Conservation (phyloP, 1,140 invertebrate genomes). For the Zaprionus nigranus region DNA sequence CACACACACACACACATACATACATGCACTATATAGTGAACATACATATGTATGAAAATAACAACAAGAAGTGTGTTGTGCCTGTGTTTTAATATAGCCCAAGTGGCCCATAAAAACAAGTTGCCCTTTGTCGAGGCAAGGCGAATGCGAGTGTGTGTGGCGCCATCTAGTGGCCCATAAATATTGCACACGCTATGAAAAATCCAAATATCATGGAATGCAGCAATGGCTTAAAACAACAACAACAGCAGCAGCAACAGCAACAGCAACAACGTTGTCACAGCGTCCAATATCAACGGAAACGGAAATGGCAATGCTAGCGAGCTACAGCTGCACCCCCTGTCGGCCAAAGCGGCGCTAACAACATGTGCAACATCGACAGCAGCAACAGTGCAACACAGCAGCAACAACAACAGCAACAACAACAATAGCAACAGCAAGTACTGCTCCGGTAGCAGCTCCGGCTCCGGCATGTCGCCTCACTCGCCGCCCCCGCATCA, state of each 20-base stretch:
- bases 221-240: conserved; percentile 61
- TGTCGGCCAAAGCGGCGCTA: conserved; percentile 53
- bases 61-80: conserved; percentile 48
- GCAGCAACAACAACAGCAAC: conserved; percentile 19
- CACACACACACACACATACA: conserved; percentile 6
- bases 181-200: conserved; percentile 72
- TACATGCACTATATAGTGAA: conserved; percentile 7
- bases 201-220: conserved; percentile 79
- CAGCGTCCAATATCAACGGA: conserved; percentile 69
- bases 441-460: conserved; percentile 47
- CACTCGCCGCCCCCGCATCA: conserved; percentile 52
- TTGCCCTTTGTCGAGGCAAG: conserved; percentile 14
- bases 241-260: conserved; percentile 43
- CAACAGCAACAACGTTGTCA: conserved; percentile 43
- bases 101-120: conserved; percentile 74
- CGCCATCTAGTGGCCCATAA: conserved; percentile 75
- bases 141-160: conserved; percentile 43
- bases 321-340: conserved; percentile 53
- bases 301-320: conserved; percentile 79
- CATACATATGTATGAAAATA: conserved; percentile 34
- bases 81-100: conserved; percentile 74
- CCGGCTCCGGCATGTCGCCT: conserved; percentile 50
- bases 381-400: conserved; percentile 25
- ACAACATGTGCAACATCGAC: conserved; percentile 56
- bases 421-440: conserved; percentile 37